Evolutionary conservation across 2,113 vertebrate species (phyloP).

Genomic region (Syngnathus typhle): DNA sequence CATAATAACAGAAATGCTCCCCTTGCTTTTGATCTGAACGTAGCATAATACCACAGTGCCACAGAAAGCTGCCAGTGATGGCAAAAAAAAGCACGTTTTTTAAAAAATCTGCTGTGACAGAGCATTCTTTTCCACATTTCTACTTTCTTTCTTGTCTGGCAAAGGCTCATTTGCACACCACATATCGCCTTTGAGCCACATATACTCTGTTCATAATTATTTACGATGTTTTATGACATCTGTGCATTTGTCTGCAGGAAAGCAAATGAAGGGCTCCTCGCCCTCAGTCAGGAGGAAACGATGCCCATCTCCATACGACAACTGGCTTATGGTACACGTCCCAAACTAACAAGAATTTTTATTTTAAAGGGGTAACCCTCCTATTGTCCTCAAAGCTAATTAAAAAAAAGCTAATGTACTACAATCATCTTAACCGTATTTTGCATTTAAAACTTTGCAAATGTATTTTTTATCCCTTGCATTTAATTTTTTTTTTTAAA

Average conservation of each 20-base stretch:
- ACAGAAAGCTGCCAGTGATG: too few species aligned
- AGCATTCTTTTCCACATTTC: slow-evolving; percentile 5
- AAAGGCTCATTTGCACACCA: slow-evolving; percentile 14
- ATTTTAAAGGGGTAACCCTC: too few species aligned
- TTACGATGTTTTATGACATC: slow-evolving; percentile 7
- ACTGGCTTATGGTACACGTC: slow-evolving; percentile 75
- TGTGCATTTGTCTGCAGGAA: slow-evolving; percentile 65
- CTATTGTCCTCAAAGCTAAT: too few species aligned
- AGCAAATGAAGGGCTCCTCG: slow-evolving; percentile 78
- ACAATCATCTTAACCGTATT: too few species aligned
- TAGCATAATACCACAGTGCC: too few species aligned
- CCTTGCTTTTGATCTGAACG: too few species aligned
- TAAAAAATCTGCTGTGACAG: background rate
- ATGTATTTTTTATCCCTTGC: too few species aligned
- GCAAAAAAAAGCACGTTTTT: background rate
- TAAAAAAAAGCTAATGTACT: too few species aligned
- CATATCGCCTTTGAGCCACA: slow-evolving; percentile 13
- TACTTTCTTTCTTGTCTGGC: background rate
- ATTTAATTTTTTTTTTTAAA: too few species aligned
- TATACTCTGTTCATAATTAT: slow-evolving; percentile 17
- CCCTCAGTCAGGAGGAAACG: slow-evolving; percentile 76
- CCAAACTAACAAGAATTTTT: background rate
- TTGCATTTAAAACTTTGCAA: too few species aligned
- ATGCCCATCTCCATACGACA: slow-evolving; percentile 75
- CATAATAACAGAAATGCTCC: too few species aligned